phyloP scores from a whole-genome alignment of 2,797 vertebrate species.

The Trachurus trachurus region DNA sequence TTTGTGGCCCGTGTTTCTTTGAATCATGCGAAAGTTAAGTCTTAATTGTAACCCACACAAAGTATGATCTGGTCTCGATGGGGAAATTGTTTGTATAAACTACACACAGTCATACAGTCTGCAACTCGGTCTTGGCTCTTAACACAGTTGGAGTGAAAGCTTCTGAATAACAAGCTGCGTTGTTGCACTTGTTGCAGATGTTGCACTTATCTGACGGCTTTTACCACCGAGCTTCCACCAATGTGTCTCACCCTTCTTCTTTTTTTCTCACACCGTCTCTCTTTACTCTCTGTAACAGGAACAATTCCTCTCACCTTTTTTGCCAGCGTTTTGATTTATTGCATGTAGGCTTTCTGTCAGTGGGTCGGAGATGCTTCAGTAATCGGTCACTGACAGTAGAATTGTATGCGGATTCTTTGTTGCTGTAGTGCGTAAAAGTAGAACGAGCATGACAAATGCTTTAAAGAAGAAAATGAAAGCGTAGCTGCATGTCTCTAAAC shows the following conservation, averaged over 20 bases:
- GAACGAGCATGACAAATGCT: conserved; percentile 20
- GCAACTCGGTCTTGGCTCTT: neutral
- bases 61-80: neutral
- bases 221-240: neutral
- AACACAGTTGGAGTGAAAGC: neutral
- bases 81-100: neutral
- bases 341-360: neutral
- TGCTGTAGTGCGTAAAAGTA: neutral
- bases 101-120: neutral
- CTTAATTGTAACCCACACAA: neutral
- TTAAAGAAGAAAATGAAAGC: conserved; percentile 16
- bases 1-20: neutral
- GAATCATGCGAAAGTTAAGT: neutral
- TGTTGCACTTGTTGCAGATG: neutral
- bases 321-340: conserved; percentile 7
- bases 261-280: neutral
- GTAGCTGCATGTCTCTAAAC: conserved; percentile 10
- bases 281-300: neutral
- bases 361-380: neutral
- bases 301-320: neutral
- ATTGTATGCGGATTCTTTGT: conserved; percentile 5
- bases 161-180: neutral
- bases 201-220: neutral
- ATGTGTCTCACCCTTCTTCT: neutral
- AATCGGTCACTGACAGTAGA: neutral